Evolutionary conservation across 1,140 invertebrate genomes (phyloP), one percentile per base, ranked within the genome.

Genomic region (Belonocnema kinseyi): DNA sequence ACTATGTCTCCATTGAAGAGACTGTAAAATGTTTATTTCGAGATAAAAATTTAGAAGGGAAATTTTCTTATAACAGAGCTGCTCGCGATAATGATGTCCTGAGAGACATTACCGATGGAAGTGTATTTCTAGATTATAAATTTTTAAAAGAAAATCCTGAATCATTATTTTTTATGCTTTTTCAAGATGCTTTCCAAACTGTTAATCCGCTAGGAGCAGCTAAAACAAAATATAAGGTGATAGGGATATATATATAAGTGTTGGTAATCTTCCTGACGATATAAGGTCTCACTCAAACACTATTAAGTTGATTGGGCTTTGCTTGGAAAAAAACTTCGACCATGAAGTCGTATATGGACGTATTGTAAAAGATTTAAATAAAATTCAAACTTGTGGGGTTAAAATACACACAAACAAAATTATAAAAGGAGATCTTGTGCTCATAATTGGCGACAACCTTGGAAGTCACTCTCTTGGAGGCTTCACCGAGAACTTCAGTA

Each of bases 161-260:
- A 66, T 78, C 75, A 11, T 50, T 88, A 14, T 72, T 79, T 77
- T 54, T 89, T 8, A 85, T 88, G 26, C 84, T 89, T 71, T 89
- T 83, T 79, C 86, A 90, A 83, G 86, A 89, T 77, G 50, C 75
- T 16, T 88, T 88, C 79, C 86, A 90, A 81, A 66, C 86, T 40
- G 87, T 85, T 19, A 89, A 90, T 88, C 26, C 26, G 26, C 26
- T 33, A 33, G 26, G 3, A 33, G 26, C 26, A 33, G 26, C 5
- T 33, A 33, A 33, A 33, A 33, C 26, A 33, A 5, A 33, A 33
- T 33, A 33, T 33, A 33, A 33, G 5, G 3, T 33, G 5, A 33
- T 5, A 33, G 5, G 3, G 5, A 33, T 33, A 33, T 33, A 11
- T 90, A 89, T 75, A 80, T 88, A 80, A 83, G 50, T 17, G n/a